A percentile compares a stretch with the other conserved stretches of the same genome.
Evolutionary conservation across 1,140 invertebrate genomes (phyloP).

Genomic region (Leptopilina boulardi): DNA sequence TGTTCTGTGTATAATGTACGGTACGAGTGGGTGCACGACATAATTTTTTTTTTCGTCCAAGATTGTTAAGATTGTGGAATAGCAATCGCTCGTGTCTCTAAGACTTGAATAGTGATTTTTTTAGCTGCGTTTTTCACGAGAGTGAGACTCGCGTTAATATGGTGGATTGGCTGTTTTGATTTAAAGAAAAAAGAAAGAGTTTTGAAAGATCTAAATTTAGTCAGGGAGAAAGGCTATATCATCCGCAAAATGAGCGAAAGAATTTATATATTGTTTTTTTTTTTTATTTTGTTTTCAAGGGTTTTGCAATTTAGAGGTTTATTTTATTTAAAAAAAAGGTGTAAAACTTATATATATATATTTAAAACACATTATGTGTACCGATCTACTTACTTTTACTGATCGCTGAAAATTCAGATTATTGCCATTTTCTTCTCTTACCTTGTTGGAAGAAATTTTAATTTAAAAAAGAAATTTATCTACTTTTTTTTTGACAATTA

Average conservation of each 20-base stretch:
- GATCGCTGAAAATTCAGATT: not conserved
- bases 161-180: constrained; percentile 54
- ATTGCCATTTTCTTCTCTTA: too few species aligned
- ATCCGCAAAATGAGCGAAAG: constrained; percentile 24
- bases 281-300: not conserved
- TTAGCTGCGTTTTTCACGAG: not conserved
- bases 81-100: constrained; percentile 15
- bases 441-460: too few species aligned
- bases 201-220: constrained; percentile 45
- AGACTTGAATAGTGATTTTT: constrained; percentile 24
- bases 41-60: not conserved
- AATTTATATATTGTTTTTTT: not conserved
- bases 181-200: not conserved
- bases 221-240: constrained; percentile 17
- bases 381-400: constrained; percentile 17
- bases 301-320: constrained; percentile 18
- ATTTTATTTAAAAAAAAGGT: not conserved
- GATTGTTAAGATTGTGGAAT: constrained; percentile 28
- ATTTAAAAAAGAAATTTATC: too few species aligned
- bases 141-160: constrained; percentile 40
- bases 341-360: not conserved
- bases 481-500: too few species aligned
- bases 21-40: constrained; percentile 21
- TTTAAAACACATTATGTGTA: not conserved
- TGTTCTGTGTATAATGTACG: constrained; percentile 44